Percentiles rank a stretch among this genome's conserved stretches.
These are phyloP conservation scores for Polypterus bichir DNA, from an alignment of 2,113 vertebrate genomes.

Conservation along the genomic window DNA sequence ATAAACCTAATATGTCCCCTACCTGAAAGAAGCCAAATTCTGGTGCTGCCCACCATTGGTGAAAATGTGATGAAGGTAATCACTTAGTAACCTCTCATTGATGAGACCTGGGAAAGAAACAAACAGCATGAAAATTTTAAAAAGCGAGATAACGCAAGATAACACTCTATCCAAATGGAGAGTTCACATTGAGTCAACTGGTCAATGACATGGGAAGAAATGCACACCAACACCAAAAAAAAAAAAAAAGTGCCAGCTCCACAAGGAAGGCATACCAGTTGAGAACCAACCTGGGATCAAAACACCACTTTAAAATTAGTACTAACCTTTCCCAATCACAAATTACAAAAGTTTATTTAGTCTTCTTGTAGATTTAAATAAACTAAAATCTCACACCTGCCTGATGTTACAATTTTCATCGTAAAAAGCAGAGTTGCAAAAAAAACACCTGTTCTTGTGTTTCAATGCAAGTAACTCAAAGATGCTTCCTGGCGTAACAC, in stretches of 20 bases:
- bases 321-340: not conserved
- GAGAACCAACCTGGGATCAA: not conserved
- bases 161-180: not conserved
- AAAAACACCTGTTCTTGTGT: not conserved
- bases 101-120: slow-evolving; percentile 64
- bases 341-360: not conserved
- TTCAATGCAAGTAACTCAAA: not conserved
- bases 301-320: not conserved
- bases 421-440: not conserved
- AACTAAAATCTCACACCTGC: not conserved
- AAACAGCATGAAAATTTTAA: slow-evolving; percentile 5
- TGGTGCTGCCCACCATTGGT: slow-evolving; percentile 44
- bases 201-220: not conserved
- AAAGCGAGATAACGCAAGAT: not conserved
- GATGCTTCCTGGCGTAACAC: slow-evolving; percentile 4
- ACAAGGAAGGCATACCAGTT: not conserved
- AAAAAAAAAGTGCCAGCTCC: not conserved
- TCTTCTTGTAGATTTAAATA: not conserved
- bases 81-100: slow-evolving; percentile 76
- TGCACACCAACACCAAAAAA: slow-evolving; percentile 1
- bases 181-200: not conserved
- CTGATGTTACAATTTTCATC: not conserved
- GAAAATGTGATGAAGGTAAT: slow-evolving; percentile 79
- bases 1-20: slow-evolving; percentile 8
- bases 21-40: slow-evolving; percentile 69